phyloP scores from a whole-genome alignment of 2,888 invertebrate species.

The Stenotaenia linearis region DNA sequence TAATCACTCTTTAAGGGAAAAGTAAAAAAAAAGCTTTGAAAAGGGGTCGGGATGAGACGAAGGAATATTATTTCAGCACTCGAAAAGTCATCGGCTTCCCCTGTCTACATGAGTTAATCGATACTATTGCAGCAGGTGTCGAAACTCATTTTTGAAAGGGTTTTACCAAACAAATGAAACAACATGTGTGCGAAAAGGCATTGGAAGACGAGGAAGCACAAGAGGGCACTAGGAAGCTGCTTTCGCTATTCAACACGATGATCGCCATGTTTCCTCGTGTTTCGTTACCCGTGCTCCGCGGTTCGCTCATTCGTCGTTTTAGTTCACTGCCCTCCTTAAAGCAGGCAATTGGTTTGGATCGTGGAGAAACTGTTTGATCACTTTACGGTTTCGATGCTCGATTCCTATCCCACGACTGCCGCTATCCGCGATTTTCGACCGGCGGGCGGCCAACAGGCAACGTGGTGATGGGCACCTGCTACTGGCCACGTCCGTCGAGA shows the following conservation, averaged over 20 bases:
- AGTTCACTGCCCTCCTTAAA: conserved; percentile 15
- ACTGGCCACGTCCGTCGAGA: not conserved
- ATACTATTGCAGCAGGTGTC: conserved; percentile 7
- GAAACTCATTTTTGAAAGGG: not conserved
- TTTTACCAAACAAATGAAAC: conserved; percentile 5
- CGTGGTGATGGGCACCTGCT: not conserved
- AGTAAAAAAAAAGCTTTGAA: too few species aligned
- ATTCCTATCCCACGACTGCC: not conserved
- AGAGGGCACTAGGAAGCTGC: conserved; percentile 20
- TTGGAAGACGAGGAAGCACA: conserved; percentile 1
- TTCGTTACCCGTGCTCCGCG: conserved; percentile 19
- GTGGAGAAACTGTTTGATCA: not conserved
- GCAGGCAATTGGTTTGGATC: not conserved
- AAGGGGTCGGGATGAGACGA: not conserved
- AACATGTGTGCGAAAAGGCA: conserved; percentile 17
- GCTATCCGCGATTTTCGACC: not conserved
- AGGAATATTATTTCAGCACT: not conserved
- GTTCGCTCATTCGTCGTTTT: not conserved
- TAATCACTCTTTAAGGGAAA: too few species aligned
- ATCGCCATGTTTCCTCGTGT: conserved; percentile 26
- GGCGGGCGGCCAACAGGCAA: not conserved
- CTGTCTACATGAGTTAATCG: conserved; percentile 7
- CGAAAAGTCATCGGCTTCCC: not conserved
- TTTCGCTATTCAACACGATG: conserved; percentile 5
- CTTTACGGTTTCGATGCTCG: not conserved